Evolutionary conservation across 2,888 invertebrate species (phyloP), one percentile per base, ranked within the genome.

Genomic region (Marasmarcha lunaedactyla): DNA sequence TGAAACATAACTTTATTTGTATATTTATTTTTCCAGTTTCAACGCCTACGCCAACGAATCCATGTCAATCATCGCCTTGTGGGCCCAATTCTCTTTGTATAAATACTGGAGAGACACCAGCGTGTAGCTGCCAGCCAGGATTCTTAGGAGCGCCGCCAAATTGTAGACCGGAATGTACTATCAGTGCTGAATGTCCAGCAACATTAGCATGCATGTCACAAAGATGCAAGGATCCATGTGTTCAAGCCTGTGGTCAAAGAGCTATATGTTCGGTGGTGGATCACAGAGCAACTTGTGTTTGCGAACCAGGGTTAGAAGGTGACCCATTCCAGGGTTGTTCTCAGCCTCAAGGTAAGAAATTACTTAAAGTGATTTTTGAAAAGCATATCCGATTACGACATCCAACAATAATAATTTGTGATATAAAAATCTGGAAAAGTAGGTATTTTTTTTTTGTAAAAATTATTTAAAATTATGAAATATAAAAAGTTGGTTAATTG

Each of bases 21-120:
- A n/a, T n/a, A n/a, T n/a, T n/a, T n/a, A n/a, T n/a, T n/a, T n/a
- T 38, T 26, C n/a, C 14, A 2, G 7, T 36, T 37, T 39, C 35
- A 68, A 71, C 53, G 15, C 46, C 52, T 6, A 46, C 46, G n/a
- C 65, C 71, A 27, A 47, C 58, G 26, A 64, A 89, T 57, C 88
- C 89, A 7, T 90, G 90, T 55, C 73, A 85, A 33, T 89, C 90
- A 39, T 89, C 90, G 13, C 89, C 89, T 10, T 90, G 90, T 55
- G 90, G 90, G 13, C 83, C 87, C 1, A 88, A 88, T 59, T 86
- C 89, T 1, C 76, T 87, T 45, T 90, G 90, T 51, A 62, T 86
- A n/a, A 78, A 83, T 47, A 77, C 85, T n/a, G 85, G 81, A 49
- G 86, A 86, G 34, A 87, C 86, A 42, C 85, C 88, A 13, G 86